Conservation (phyloP, 2,888 invertebrate genomes). For the Caradrina kadenii region DNA sequence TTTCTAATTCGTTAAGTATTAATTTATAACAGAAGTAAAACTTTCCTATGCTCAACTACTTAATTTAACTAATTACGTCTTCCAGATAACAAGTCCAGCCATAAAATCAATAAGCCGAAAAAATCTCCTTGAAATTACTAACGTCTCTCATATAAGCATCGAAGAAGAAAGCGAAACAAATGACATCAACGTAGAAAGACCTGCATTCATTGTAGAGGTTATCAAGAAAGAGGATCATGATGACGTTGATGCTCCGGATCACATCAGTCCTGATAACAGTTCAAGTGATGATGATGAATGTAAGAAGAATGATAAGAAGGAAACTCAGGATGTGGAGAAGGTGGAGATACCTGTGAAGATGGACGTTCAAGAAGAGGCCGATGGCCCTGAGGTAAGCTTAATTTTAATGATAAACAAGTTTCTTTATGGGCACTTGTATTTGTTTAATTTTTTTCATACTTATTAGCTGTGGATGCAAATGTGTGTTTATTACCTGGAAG, state of each 20-base stretch:
- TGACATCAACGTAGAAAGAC: slow-evolving; percentile 38
- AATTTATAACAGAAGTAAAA: too few species aligned
- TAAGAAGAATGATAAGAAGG: slow-evolving; percentile 70
- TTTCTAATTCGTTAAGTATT: too few species aligned
- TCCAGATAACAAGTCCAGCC: slow-evolving; percentile 69
- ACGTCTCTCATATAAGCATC: slow-evolving; percentile 50
- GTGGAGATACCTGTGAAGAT: slow-evolving; percentile 40
- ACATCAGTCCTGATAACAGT: slow-evolving; percentile 18
- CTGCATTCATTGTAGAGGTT: slow-evolving; percentile 43
- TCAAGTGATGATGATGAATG: slow-evolving; percentile 81
- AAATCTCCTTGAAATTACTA: slow-evolving; percentile 66
- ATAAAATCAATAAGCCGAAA: slow-evolving; percentile 72
- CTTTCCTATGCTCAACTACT: neutral
- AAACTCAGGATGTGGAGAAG: slow-evolving; percentile 63
- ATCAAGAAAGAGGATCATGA: slow-evolving; percentile 77
- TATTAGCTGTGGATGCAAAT: too few species aligned
- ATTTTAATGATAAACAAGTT: neutral
- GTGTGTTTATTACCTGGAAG: too few species aligned
- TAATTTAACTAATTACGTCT: slow-evolving; percentile 12
- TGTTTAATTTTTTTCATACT: too few species aligned
- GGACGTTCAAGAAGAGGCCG: slow-evolving; percentile 26
- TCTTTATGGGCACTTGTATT: too few species aligned
- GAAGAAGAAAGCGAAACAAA: slow-evolving; percentile 46
- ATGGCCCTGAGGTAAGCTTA: slow-evolving; percentile 26
- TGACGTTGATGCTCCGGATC: slow-evolving; percentile 29